A percentile compares a stretch with the other conserved stretches of the same genome.
Evolutionary conservation across 2,888 invertebrate species (phyloP).

Genomic region (Ectemnius lituratus): DNA sequence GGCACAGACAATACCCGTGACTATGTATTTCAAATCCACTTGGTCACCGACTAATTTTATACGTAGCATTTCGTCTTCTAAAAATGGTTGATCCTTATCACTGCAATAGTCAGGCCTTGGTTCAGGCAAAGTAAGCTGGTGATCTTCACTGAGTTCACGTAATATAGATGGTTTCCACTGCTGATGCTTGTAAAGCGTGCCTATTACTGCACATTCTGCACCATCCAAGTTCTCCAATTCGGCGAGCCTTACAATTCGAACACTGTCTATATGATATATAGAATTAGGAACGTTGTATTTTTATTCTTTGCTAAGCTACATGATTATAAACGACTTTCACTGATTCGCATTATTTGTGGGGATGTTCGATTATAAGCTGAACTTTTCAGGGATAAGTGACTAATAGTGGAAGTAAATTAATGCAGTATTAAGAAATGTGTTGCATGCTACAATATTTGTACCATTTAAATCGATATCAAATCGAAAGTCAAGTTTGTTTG

Average conservation of each 20-base stretch:
- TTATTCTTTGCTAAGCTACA: not conserved
- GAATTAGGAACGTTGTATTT: not conserved
- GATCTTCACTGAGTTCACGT: constrained; percentile 93
- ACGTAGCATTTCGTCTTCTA: constrained; percentile 96
- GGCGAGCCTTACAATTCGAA: constrained; percentile 81
- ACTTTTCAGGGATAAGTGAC: no score
- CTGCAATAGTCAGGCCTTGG: constrained; percentile 86
- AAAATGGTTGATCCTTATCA: constrained; percentile 88
- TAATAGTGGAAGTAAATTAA: no score
- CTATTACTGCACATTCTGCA: constrained; percentile 87
- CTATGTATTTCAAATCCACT: constrained; percentile 82
- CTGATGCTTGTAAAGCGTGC: constrained; percentile 95
- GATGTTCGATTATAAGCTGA: not conserved
- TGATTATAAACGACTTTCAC: not conserved
- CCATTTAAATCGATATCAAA: no score
- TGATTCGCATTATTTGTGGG: constrained; percentile 1
- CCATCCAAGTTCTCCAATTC: constrained; percentile 87
- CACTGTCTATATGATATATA: constrained; percentile 44
- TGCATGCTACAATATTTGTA: no score
- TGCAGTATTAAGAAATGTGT: not conserved
- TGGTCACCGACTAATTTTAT: constrained; percentile 86
- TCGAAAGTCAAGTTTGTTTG: no score
- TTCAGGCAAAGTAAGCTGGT: constrained; percentile 90
- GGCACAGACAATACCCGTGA: constrained; percentile 93
- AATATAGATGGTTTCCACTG: constrained; percentile 94